Evolutionary conservation across 1,140 invertebrate genomes (phyloP), one percentile per base, ranked within the genome.

Genomic region (Aphis gossypii): DNA sequence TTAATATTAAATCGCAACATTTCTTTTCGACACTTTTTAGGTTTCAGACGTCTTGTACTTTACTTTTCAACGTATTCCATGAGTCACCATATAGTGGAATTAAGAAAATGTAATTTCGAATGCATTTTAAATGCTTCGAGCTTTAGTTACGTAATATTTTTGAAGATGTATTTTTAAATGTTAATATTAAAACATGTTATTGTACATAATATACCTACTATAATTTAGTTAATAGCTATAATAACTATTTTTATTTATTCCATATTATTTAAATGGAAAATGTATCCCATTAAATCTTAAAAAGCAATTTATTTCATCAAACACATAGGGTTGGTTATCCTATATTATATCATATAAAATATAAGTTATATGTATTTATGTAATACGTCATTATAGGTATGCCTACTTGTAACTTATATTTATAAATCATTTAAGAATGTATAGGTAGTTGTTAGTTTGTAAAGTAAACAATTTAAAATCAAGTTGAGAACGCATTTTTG

Each of bases 381-480:
- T n/a, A 76, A 76, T 6, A 76, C 30, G n/a, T 76, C 4, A 30
- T 60, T 76, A 76, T 18, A 30, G 8, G 56, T 60, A 76, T n/a
- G n/a, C 14, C 60, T n/a, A 68, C 30, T 14, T n/a, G 30, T 76
- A 76, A 76, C n/a, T n/a, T 35, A 76, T 4, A 35, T 76, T 76
- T 35, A 76, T 76, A 76, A n/a, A 76, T 76, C 30, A 76, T 76
- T 5, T 76, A 3, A n/a, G 0, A 68, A 68, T n/a, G 30, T 60
- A 5, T n/a, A 68, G 60, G 30, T 68, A 68, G 60, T 68, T n/a
- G 84, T 87, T 20, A n/a, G 25, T 68, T n/a, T 6, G 30, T 35
- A n/a, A 48, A 87, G 30, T 35, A 87, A 87, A 87, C 44, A 87
- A 48, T 51, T 88, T 56, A 20, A 54, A 56, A 54, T 89, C 87